Evolutionary conservation across 2,797 vertebrate species (phyloP).

Genomic region (Arrhamphus sclerolepis): DNA sequence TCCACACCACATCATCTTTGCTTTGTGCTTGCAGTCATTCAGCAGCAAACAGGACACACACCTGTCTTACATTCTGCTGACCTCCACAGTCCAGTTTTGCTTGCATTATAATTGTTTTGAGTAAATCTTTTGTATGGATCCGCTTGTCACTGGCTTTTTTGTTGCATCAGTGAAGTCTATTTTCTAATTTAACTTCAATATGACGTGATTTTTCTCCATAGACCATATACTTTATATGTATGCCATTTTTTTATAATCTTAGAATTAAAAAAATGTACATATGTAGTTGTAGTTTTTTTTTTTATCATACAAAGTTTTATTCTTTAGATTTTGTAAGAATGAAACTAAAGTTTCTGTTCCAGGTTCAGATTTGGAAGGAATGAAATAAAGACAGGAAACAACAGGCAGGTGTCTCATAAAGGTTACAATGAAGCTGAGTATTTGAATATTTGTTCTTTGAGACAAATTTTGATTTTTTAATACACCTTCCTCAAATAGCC

Average conservation of each 20-base stretch:
- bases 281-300: neutral
- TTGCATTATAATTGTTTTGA: constrained; percentile 8
- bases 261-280: too few relatives aligned
- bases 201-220: too few relatives aligned
- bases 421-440: neutral
- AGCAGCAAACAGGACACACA: constrained; percentile 4
- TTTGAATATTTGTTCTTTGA: constrained; percentile 6
- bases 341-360: neutral
- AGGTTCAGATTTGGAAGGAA: neutral
- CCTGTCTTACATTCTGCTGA: constrained; percentile 8
- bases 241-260: too few relatives aligned
- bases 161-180: neutral
- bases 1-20: constrained; percentile 10
- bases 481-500: neutral
- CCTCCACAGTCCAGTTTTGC: neutral
- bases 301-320: neutral
- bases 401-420: neutral
- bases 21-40: constrained; percentile 1
- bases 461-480: constrained; percentile 1
- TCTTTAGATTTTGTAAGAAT: neutral
- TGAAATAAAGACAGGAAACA: neutral
- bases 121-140: neutral
- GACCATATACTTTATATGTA: too few relatives aligned
- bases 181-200: neutral
- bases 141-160: neutral